A percentile compares a stretch with the other conserved stretches of the same genome.
These are phyloP conservation scores for Autographa gamma DNA, from an alignment of 2,888 invertebrate genomes.

Conservation along the genomic window DNA sequence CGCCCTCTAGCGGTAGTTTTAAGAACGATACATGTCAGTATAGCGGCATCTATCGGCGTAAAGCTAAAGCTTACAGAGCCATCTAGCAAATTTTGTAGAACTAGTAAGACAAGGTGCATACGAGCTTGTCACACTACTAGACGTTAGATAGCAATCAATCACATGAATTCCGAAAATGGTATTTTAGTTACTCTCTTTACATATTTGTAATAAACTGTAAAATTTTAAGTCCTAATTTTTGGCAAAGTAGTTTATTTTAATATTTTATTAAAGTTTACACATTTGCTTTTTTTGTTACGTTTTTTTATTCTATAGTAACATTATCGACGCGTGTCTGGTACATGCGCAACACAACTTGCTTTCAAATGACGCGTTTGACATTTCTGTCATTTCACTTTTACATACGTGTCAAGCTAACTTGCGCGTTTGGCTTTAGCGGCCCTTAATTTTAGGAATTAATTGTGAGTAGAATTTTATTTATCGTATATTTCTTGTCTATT, in stretches of 20 bases:
- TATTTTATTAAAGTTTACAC: not conserved
- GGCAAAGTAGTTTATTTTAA: no score
- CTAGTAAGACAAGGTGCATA: no score
- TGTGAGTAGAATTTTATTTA: constrained; percentile 78
- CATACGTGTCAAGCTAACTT: constrained; percentile 86
- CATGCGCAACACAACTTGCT: constrained; percentile 61
- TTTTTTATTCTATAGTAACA: constrained; percentile 56
- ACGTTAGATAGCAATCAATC: constrained; percentile 24
- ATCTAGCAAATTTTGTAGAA: constrained; percentile 6
- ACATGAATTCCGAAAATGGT: no score
- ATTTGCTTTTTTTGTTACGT: constrained; percentile 10
- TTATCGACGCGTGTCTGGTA: constrained; percentile 69
- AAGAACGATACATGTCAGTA: not conserved
- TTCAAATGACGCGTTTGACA: constrained; percentile 74
- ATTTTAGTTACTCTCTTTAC: no score
- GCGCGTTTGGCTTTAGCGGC: constrained; percentile 82
- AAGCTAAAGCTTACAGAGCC: not conserved
- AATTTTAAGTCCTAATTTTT: no score
- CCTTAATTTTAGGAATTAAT: constrained; percentile 84
- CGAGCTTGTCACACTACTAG: constrained; percentile 16
- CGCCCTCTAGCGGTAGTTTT: constrained; percentile 11
- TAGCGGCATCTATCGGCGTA: constrained; percentile 31
- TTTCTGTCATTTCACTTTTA: constrained; percentile 81
- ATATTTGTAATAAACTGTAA: no score
- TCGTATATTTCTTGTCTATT: constrained; percentile 27